A percentile compares a stretch with the other conserved stretches of the same genome.
phyloP scores from a whole-genome alignment of 1,140 invertebrate genomes.

The Augochlora pura region DNA sequence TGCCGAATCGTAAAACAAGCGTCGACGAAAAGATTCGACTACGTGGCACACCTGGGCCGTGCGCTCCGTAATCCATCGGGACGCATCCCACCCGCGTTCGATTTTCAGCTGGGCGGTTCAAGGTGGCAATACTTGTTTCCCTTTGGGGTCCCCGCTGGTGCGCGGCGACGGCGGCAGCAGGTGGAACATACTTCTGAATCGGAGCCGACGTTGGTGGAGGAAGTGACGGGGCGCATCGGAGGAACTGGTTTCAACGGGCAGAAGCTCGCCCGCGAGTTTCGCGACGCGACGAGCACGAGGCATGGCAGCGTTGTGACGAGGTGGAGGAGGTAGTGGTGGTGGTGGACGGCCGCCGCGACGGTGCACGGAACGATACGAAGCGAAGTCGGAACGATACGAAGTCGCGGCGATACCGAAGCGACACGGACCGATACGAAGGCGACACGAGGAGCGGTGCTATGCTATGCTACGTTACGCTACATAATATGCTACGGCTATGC shows the following conservation, averaged over 20 bases:
- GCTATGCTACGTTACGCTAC: too few species aligned
- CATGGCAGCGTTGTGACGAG: not conserved
- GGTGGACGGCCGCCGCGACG: too few species aligned
- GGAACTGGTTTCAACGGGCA: slow-evolving; percentile 44
- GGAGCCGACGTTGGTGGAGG: slow-evolving; percentile 51
- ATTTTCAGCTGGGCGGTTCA: slow-evolving; percentile 3
- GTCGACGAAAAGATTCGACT: too few species aligned
- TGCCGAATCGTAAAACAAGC: too few species aligned
- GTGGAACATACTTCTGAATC: slow-evolving; percentile 57
- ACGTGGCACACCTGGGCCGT: too few species aligned
- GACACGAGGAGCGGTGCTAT: too few species aligned
- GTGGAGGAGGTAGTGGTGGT: too few species aligned
- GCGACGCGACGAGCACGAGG: not conserved
- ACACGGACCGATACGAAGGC: too few species aligned
- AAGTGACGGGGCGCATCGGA: slow-evolving; percentile 42
- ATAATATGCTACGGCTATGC: not conserved
- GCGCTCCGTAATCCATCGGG: too few species aligned
- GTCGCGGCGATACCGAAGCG: too few species aligned
- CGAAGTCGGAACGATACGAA: too few species aligned
- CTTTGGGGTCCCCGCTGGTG: not conserved
- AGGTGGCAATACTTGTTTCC: slow-evolving; percentile 19
- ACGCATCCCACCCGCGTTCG: not conserved
- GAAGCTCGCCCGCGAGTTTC: slow-evolving; percentile 23
- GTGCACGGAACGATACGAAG: too few species aligned
- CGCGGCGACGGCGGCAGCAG: slow-evolving; percentile 32